Evolutionary conservation across 1,140 invertebrate genomes (phyloP), one percentile per base, ranked within the genome.

Genomic region (Cataglyphis hispanica): DNA sequence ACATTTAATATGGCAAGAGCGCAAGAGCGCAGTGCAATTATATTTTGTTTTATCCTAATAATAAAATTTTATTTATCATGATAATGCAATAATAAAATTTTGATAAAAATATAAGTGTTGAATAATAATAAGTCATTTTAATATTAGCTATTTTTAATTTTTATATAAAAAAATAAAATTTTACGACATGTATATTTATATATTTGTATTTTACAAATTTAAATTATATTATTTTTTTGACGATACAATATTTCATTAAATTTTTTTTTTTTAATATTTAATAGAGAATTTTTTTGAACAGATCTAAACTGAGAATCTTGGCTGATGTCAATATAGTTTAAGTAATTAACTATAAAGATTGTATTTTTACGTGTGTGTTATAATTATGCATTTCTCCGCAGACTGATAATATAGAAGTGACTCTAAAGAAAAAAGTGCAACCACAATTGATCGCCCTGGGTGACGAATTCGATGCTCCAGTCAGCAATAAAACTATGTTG

Each of bases 391-490:
- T 53, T 67, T 89, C 25, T 87, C 91, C 87, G 1, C 89, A 96
- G 95, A 96, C 96, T n/a, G 93, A 91, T 11, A 95, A 92, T 50
- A 96, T 96, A 64, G 95, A 96, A 85, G 69, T 80, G 72, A 97
- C 97, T 40, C 95, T 98, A 85, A 96, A 96, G 63, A 95, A 96
- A 37, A 96, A 97, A 58, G 96, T 97, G 1, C 95, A 97, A 19
- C 96, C 96, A 0, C 96, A 97, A 66, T 90, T 98, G 60, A 96
- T 96, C 1, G 95, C 97, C 22, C 93, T 98, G 60, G 95, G 96
- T 16, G 97, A 97, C 91, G 96, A 97, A 2, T 96, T 98, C 86
- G 97, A 97, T 91, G 96, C 96, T 72, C 97, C 97, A 2, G 96
- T 97, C 0, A 96, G 96, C 61, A 98, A 98, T 93, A 96, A 97